A percentile compares a stretch with the other conserved stretches of the same genome.
Conservation (phyloP, 2,797 vertebrate species). For the Poeciliopsis infans region DNA sequence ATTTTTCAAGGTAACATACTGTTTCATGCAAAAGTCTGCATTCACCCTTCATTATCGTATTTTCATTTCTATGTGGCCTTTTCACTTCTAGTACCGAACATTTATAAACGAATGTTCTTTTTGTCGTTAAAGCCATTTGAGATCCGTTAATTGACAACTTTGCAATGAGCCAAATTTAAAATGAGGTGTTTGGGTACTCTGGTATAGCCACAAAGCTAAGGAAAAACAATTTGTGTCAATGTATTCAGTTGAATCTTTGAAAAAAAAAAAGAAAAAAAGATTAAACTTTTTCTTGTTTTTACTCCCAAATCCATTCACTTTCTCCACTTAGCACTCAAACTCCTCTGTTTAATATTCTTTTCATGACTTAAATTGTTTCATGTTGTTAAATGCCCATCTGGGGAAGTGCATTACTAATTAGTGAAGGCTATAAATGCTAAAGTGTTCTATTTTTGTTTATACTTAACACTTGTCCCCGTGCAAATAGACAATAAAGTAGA, state of each 20-base stretch:
- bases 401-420: too few species aligned
- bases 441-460: too few species aligned
- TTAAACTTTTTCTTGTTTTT: not conserved
- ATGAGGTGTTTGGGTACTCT: not conserved
- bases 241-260: not conserved
- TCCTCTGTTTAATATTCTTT: slow-evolving; percentile 10
- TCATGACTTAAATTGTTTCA: not conserved
- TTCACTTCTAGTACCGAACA: not conserved
- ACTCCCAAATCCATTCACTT: slow-evolving; percentile 19
- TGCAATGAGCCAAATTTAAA: not conserved
- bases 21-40: not conserved
- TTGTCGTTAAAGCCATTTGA: not conserved
- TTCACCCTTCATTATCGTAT: not conserved
- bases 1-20: slow-evolving; percentile 19
- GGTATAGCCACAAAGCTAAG: not conserved
- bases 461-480: too few species aligned
- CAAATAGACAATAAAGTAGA: too few species aligned
- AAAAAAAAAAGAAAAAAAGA: not conserved
- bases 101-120: not conserved
- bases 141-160: not conserved
- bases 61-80: not conserved
- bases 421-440: too few species aligned
- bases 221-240: not conserved
- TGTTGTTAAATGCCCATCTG: too few species aligned
- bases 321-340: slow-evolving; percentile 3